Evolutionary conservation across 2,797 vertebrate genomes (phyloP), one percentile per base, ranked within the genome.

Genomic region (Xenopus petersii): DNA sequence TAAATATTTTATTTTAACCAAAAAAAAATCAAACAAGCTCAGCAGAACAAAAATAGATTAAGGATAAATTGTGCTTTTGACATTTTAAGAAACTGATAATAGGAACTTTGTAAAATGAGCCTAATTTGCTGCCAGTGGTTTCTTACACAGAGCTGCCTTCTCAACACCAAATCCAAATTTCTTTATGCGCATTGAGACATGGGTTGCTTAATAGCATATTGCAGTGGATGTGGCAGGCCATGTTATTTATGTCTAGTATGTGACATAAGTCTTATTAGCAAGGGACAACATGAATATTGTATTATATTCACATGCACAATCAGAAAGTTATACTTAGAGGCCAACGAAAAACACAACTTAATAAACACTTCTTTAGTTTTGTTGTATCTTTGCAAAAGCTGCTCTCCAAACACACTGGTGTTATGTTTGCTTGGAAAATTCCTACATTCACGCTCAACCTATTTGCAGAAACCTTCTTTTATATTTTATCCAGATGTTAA

Each of bases 51-150:
- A 77, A 73, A 73, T 64, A 73, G 69, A 64, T 78, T 78, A 73
- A 59, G 65, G 24, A 69, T 64, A 73, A 59, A 64, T 64, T 68
- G 70, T 73, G 55, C 75, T 59, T 78, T 69, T 78, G 75, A 78
- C 75, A 78, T 78, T 78, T 72, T 63, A 59, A 64, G 16, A 30
- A 4, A 58, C 60, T 64, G 26, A 78, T 78, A 78, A 73, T 73
- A 69, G 71, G 17, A 24, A 47, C 65, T 73, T 79, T 79, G 76
- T 74, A 64, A 65, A 69, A 65, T 9, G 36, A 59, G 54, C 16
- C 49, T 64, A 49, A 65, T 54, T 74, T 79, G 71, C 76, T 74
- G 76, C 36, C 46, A 74, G 71, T 74, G 71, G 70, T 70, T 79
- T 70, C 24, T 58, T 70, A 51, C 66, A 74, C 70, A 79, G 74